Conservation (phyloP, 2,888 invertebrate genomes). For the Cetonia aurata region DNA sequence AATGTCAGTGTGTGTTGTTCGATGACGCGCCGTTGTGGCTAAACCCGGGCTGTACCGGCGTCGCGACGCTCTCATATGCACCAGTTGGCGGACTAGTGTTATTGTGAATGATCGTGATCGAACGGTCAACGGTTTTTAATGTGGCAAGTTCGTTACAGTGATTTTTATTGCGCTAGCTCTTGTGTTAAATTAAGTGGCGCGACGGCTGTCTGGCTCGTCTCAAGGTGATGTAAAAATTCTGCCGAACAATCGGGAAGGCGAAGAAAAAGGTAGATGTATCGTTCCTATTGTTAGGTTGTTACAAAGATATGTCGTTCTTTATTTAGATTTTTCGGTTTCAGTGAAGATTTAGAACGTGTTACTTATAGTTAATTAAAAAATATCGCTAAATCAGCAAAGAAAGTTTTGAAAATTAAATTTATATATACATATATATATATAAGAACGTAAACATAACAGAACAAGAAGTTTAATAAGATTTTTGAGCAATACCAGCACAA, state of each 20-base stretch:
- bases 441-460: too few relatives aligned
- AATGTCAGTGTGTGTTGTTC: constrained; percentile 51
- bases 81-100: constrained; percentile 29
- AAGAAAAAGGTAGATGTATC: constrained; percentile 9
- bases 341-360: neutral
- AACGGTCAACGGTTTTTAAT: constrained; percentile 22
- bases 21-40: constrained; percentile 48
- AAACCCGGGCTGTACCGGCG: constrained; percentile 52
- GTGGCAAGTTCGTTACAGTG: constrained; percentile 12
- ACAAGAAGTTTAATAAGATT: too few relatives aligned
- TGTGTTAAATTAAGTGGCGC: constrained; percentile 9
- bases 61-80: constrained; percentile 49
- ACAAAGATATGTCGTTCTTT: constrained; percentile 14
- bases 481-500: too few relatives aligned
- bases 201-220: constrained; percentile 1
- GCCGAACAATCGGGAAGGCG: neutral
- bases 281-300: constrained; percentile 16
- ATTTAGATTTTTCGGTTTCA: constrained; percentile 18
- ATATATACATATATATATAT: too few relatives aligned
- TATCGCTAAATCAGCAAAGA: too few relatives aligned
- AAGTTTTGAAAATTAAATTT: too few relatives aligned
- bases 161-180: constrained; percentile 14
- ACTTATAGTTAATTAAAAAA: too few relatives aligned
- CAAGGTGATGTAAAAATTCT: constrained; percentile 22
- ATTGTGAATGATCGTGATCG: constrained; percentile 37